Base-by-base conservation (phyloP, 2,888 invertebrate genomes). In the Drosophila birchii region DNA sequence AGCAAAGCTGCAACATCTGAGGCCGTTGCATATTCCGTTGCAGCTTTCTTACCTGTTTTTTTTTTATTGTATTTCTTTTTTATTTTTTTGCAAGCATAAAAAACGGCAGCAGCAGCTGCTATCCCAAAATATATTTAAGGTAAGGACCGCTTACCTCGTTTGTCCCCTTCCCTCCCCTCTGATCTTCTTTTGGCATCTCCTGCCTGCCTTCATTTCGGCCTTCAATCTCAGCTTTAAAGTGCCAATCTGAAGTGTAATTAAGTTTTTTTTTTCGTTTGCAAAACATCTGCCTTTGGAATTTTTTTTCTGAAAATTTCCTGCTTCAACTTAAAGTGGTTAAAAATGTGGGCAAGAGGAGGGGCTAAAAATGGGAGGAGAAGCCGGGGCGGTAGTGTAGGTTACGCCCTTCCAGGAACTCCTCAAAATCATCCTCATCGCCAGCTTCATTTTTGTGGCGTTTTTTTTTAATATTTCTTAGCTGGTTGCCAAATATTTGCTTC, bases 131-230 rank as follows among this genome's bases (percentile, higher is more conserved):
- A 58, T 58, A 58, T 49, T 73, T 64, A 71, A 70, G 60, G 36
- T 54, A 60, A 41, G 60, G 70, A 34, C 20, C 51, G 57, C 20
- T 29, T 18, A 36, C 58, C 69, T 39, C 34, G 14, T 36, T 23
- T 18, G 14, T 2, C 4, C 5, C 26, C 26, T 26, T n/a, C n/a
- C 5, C 23, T 20, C 38, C 20, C 47, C 32, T n/a, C 26, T 11
- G 38, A 41, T 43, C 47, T 61, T 54, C 32, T 18, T 32, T 18
- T 45, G 38, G 58, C 38, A 38, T 59, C 56, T 58, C 53, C 49
- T 43, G 23, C 44, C 83, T 67, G 76, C 86, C 84, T 88, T 88
- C 88, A 85, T 88, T 85, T 88, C 83, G 69, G 76, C 86, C 84
- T 88, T 85, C 88, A 85, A 85, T 85, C 84, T 88, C 84, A 73